Base-by-base conservation (phyloP, 1,140 invertebrate genomes). In the Neodiprion lecontei region DNA sequence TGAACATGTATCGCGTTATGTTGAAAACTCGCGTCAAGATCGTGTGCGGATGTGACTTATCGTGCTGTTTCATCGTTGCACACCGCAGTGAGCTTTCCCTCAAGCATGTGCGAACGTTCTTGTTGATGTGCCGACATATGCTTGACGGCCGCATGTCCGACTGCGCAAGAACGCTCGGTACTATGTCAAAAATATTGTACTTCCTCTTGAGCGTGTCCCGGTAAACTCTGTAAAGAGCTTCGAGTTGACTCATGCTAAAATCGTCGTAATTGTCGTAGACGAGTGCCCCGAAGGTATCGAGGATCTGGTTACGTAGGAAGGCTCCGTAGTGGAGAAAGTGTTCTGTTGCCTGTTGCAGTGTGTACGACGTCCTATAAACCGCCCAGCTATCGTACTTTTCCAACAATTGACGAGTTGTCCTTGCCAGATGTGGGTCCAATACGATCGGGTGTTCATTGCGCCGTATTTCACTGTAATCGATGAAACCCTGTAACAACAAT, bases 231-330 rank as follows among this genome's bases (percentile, higher is more conserved):
- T 76, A 78, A 9, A 83, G 72, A 4, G 79, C 73, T 28, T 83
- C 75, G 17, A 82, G 71, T 74, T 83, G 76, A 50, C 11, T 50
- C 9, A 80, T 72, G 9, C 71, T 74, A n/a, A 80, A 81, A 70
- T 83, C 79, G 40, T 83, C 81, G 69, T 83, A 83, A 50, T 76
- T 73, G 10, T 80, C 74, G 74, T 81, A 83, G 23, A 82, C 73
- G 9, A 82, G 77, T 1, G 70, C 72, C 11, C 82, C 82, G 48
- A 83, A 79, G 1, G 53, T 80, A 17, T 81, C 77, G 2, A 81
- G 53, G 7, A 82, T 79, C 47, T 79, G 75, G 17, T 47, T 40
- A 49, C 82, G 77, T 12, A 83, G 11, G 0, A 80, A 66, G 9
- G 79, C 79, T 12, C 78, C 79, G 48, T 75, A 79, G 1, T 76